These are phyloP conservation scores for Chroicocephalus ridibundus DNA, from an alignment of 2,113 vertebrate genomes.

Conservation along the genomic window DNA sequence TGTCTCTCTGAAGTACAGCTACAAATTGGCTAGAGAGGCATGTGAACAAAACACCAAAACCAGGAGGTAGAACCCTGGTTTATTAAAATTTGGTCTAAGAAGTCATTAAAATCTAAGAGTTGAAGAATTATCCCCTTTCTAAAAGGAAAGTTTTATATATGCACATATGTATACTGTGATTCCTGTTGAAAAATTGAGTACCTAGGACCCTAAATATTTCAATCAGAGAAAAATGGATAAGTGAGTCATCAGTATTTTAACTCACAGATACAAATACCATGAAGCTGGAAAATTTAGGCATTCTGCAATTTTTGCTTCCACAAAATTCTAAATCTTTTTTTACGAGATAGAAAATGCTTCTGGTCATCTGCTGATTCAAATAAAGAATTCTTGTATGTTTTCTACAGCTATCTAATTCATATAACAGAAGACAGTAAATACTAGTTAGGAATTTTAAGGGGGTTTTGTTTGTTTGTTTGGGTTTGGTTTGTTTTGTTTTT, in stretches of 20 bases:
- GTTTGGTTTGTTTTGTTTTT: background rate
- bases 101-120: background rate
- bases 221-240: background rate
- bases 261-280: background rate
- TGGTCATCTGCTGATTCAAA: background rate
- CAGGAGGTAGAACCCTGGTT: background rate
- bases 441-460: background rate
- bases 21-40: background rate
- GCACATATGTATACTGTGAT: background rate
- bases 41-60: background rate
- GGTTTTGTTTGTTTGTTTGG: too few species aligned
- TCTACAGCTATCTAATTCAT: background rate
- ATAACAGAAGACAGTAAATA: background rate
- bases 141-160: background rate
- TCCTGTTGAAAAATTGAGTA: background rate
- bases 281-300: background rate
- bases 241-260: background rate
- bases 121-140: background rate
- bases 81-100: background rate
- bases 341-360: background rate
- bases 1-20: background rate
- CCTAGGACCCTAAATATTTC: background rate
- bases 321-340: background rate
- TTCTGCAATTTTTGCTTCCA: background rate
- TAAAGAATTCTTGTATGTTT: background rate